Evolutionary conservation across 1,140 invertebrate species (phyloP).

Genomic region (Drosophila littoralis): DNA sequence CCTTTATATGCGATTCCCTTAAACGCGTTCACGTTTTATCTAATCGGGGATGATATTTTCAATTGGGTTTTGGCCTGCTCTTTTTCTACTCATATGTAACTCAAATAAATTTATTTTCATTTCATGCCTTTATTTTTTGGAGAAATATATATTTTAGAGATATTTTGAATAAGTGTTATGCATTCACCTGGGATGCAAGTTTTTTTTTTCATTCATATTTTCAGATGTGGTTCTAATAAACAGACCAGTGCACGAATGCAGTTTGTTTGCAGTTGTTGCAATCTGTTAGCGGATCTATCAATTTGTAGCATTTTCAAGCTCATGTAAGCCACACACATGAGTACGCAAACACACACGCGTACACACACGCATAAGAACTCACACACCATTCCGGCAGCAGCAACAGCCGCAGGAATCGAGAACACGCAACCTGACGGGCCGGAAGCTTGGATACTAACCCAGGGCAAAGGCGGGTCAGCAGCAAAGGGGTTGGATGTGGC

Average conservation of each 20-base stretch:
- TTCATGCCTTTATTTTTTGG: not conserved
- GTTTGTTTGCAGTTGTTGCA: conserved; percentile 39
- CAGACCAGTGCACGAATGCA: conserved; percentile 52
- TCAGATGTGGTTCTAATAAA: conserved; percentile 40
- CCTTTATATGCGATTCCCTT: no score
- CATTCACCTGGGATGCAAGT: not conserved
- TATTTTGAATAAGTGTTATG: not conserved
- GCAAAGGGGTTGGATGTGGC: conserved; percentile 5
- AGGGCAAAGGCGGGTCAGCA: conserved; percentile 3
- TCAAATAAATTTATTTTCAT: not conserved
- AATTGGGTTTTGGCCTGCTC: no score
- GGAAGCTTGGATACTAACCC: conserved; percentile 34
- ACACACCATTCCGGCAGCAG: conserved; percentile 16
- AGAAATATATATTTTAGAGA: not conserved
- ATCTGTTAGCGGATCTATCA: conserved; percentile 72
- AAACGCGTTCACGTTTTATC: no score
- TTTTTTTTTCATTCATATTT: conserved; percentile 16
- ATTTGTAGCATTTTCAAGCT: conserved; percentile 75
- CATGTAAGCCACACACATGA: conserved; percentile 47
- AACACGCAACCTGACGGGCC: conserved; percentile 48
- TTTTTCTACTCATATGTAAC: not conserved
- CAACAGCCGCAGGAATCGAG: conserved; percentile 15
- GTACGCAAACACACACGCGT: conserved; percentile 2
- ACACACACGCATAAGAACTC: conserved; percentile 15
- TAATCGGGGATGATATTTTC: no score